Evolutionary conservation across 53 echinoderm and acorn worm species (phyloP).

Genomic region (Paracentrotus lividus): DNA sequence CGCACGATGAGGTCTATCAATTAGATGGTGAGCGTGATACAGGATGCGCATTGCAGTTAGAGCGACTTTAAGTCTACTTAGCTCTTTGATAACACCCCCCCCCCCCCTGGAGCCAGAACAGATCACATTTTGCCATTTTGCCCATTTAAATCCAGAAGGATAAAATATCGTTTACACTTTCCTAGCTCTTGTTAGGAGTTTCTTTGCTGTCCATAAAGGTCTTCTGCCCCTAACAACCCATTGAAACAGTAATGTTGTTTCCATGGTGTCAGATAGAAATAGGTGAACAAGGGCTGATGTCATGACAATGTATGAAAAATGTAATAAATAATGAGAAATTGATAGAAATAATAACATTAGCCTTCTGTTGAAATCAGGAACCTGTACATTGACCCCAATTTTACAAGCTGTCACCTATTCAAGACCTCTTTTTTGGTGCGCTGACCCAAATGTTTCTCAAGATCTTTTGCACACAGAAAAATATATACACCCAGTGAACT

Average conservation of each 20-base stretch:
- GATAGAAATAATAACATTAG: constrained; percentile 59
- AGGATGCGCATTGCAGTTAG: too few relatives aligned
- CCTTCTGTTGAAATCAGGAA: neutral
- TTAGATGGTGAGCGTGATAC: too few relatives aligned
- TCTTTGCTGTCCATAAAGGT: neutral
- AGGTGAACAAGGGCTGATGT: neutral
- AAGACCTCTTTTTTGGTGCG: constrained; percentile 3
- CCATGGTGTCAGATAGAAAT: neutral
- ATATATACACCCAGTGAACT: neutral
- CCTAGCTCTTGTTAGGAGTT: too few relatives aligned
- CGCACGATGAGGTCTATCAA: too few relatives aligned
- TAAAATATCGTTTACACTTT: too few relatives aligned
- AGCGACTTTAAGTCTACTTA: too few relatives aligned
- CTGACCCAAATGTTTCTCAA: constrained; percentile 7
- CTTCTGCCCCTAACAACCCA: neutral
- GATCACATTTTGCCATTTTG: too few relatives aligned
- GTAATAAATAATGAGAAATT: constrained; percentile 23
- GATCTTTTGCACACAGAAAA: neutral
- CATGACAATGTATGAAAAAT: neutral
- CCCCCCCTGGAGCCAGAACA: too few relatives aligned
- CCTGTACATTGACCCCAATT: constrained; percentile 31
- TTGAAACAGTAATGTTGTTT: neutral
- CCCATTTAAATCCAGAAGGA: too few relatives aligned
- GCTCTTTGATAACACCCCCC: too few relatives aligned
- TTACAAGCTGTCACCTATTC: constrained; percentile 13